Evolutionary conservation across 2,888 invertebrate genomes (phyloP), one percentile per base, ranked within the genome.

Genomic region (Platerodrilus igneus): DNA sequence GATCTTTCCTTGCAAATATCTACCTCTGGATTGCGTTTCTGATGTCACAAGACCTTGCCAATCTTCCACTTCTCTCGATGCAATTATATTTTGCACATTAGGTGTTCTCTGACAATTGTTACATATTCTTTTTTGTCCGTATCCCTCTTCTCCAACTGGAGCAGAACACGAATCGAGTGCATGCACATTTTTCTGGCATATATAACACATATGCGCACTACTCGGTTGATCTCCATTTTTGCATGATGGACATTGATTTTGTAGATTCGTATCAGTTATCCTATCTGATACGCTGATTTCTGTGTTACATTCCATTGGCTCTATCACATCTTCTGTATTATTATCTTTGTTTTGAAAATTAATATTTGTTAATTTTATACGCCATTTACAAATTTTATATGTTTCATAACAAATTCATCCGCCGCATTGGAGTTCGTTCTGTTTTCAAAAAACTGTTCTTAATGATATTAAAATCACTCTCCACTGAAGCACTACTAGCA

Each of bases 401-500:
- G 37, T 9, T 15, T 30, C 16, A 11, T 13, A 14, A 22, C 23
- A 31, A 28, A 30, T 8, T 11, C 11, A 21, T 37, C 29, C 9
- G 16, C 18, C 29, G 2, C 14, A 30, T 20, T 15, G 11, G 14
- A 15, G 19, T 18, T 5, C 9, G 9, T 25, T 29, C 18, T 38
- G 27, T 11, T 3, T 31, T 31, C 19, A 35, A 18, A 8, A 35
- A 18, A 11, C 11, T 18, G 19, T 26, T 35, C 32, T 38, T 30
- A 14, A 30, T 17, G 14, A 29, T 18, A 19, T 38, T 16, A 32
- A 32, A 30, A 11, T 37, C 37, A 5, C 23, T 22, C 31, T 37
- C 37, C 3, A 37, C 30, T 10, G 30, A 15, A 11, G 37, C 37
- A 22, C 37, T 37, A 17, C 23, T 17, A 17, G 37, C 30, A 23